phyloP scores from a whole-genome alignment of 2,888 invertebrate species.

The Phrixothrix hirtus region DNA sequence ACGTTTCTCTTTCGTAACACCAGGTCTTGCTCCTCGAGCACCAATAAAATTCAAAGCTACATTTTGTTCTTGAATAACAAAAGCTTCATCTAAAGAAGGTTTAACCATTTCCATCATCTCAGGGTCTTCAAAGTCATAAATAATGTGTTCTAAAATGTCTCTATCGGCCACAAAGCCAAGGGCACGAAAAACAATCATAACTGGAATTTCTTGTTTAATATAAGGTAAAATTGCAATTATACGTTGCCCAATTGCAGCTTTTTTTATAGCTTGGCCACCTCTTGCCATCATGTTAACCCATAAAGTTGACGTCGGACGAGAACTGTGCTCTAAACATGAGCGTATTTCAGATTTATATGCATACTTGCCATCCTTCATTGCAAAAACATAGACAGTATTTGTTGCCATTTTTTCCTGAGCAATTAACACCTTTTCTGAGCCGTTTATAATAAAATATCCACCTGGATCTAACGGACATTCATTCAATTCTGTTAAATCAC shows the following conservation, averaged over 20 bases:
- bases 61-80: conserved; percentile 99
- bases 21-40: conserved; percentile 93
- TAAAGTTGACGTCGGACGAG: conserved; percentile 94
- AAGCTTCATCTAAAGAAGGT: conserved; percentile 98
- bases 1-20: conserved; percentile 98
- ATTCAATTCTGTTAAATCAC: conserved; percentile 98
- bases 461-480: conserved; percentile 99
- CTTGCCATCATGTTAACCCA: conserved; percentile 99
- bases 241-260: conserved; percentile 97
- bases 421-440: conserved; percentile 91
- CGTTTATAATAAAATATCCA: conserved; percentile 99
- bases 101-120: conserved; percentile 99
- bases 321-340: conserved; percentile 89
- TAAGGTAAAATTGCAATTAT: conserved; percentile 98
- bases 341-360: conserved; percentile 98
- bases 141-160: conserved; percentile 98
- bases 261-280: conserved; percentile 98
- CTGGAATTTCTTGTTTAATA: conserved; percentile 99
- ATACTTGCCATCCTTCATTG: conserved; percentile 99
- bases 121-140: conserved; percentile 99
- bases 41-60: conserved; percentile 99
- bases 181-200: conserved; percentile 99
- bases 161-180: conserved; percentile 94
- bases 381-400: conserved; percentile 99
- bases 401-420: conserved; percentile 99